phyloP scores from a whole-genome alignment of 2,797 vertebrate species.

The Micropoecilia bifurca region DNA sequence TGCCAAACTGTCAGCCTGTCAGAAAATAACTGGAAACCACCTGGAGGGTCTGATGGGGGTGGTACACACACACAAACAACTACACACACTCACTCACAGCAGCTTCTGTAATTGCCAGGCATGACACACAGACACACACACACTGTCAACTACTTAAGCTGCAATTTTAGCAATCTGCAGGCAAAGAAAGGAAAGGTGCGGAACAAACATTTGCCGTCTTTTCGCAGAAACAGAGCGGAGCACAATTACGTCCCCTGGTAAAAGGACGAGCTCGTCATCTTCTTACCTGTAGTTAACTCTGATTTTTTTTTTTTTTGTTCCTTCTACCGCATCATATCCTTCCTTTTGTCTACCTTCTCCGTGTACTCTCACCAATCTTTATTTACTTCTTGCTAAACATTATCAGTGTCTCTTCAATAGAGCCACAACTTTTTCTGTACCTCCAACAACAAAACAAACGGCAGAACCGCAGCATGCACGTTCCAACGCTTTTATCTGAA shows the following conservation, averaged over 20 bases:
- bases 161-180: constrained; percentile 48
- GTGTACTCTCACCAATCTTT: neutral
- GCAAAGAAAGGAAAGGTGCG: constrained; percentile 35
- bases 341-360: constrained; percentile 22
- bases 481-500: constrained; percentile 13
- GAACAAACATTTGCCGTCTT: constrained; percentile 50
- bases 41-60: constrained; percentile 27
- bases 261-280: constrained; percentile 33
- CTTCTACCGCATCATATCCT: constrained; percentile 16
- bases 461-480: neutral
- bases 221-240: constrained; percentile 32
- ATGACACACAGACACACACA: constrained; percentile 32
- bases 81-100: constrained; percentile 6
- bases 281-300: constrained; percentile 20
- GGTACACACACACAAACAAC: constrained; percentile 10
- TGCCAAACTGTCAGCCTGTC: constrained; percentile 26
- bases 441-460: constrained; percentile 22
- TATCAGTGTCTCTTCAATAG: constrained; percentile 10
- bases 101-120: constrained; percentile 45
- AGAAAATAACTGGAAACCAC: constrained; percentile 31
- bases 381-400: constrained; percentile 21
- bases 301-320: constrained; percentile 43
- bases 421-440: neutral
- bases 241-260: constrained; percentile 40
- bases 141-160: constrained; percentile 57